These are phyloP conservation scores for Drosophila orena DNA, from an alignment of 1,140 invertebrate genomes.

Conservation along the genomic window DNA sequence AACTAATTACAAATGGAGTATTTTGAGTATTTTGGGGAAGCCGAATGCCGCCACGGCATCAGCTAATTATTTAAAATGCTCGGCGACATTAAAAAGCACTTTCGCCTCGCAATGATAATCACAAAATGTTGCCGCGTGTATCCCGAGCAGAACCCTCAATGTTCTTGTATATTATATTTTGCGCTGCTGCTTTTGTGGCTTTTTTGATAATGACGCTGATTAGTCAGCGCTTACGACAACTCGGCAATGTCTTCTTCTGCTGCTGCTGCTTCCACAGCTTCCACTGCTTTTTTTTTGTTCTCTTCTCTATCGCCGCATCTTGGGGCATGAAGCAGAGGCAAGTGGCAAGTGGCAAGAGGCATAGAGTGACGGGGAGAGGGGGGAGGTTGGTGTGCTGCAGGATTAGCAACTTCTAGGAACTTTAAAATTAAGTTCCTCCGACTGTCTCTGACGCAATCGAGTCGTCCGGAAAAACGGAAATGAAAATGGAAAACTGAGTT, in stretches of 20 bases:
- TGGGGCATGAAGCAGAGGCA: neutral
- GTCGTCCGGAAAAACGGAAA: neutral
- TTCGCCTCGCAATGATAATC: constrained; percentile 74
- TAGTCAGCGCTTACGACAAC: constrained; percentile 77
- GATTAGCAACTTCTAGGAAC: constrained; percentile 21
- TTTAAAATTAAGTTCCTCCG: constrained; percentile 38
- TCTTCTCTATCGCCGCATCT: constrained; percentile 13
- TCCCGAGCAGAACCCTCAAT: neutral
- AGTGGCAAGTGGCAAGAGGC: too few relatives aligned
- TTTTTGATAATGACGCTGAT: constrained; percentile 79
- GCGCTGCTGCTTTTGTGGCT: constrained; percentile 58
- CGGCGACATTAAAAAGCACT: constrained; percentile 79
- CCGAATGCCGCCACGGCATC: constrained; percentile 22
- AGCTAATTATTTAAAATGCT: constrained; percentile 82
- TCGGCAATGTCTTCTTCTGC: constrained; percentile 40
- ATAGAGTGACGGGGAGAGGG: neutral
- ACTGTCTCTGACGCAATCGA: constrained; percentile 43
- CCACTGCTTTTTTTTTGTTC: neutral
- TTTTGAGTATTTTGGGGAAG: too few relatives aligned
- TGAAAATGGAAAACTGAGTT: constrained; percentile 13
- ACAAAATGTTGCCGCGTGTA: constrained; percentile 33
- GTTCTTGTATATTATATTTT: constrained; percentile 28
- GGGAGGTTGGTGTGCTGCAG: neutral
- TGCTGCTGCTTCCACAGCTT: neutral
- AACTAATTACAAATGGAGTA: constrained; percentile 58